Conservation (phyloP, 92 coral and sea anemone species). For the Meandrina meandrites region DNA sequence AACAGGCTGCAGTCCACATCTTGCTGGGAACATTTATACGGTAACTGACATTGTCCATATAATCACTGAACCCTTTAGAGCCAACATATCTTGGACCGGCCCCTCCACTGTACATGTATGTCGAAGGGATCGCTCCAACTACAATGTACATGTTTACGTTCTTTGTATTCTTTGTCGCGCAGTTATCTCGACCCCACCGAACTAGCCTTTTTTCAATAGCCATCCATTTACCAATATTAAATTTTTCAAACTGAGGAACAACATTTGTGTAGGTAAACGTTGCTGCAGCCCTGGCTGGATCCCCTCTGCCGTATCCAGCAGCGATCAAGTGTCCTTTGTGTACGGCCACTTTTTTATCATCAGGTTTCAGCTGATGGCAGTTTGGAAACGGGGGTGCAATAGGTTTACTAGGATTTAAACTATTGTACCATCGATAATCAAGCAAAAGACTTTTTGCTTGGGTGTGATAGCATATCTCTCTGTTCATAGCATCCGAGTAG, state of each 20-base stretch:
- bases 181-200: conserved; percentile 40
- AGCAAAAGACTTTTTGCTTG: background rate
- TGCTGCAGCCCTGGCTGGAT: background rate
- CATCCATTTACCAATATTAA: conserved; percentile 38
- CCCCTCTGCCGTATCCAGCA: conserved; percentile 32
- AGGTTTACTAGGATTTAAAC: background rate
- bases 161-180: background rate
- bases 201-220: background rate
- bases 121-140: conserved; percentile 58
- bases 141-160: conserved; percentile 39
- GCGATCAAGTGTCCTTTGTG: conserved; percentile 53
- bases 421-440: background rate
- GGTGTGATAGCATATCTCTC: background rate
- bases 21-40: conserved; percentile 22
- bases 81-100: conserved; percentile 42
- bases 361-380: background rate
- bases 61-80: conserved; percentile 39
- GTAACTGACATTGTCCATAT: background rate
- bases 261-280: conserved; percentile 56
- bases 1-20: conserved; percentile 48
- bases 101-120: conserved; percentile 1
- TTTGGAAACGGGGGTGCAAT: background rate
- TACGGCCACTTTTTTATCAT: background rate
- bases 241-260: conserved; percentile 53
- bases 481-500: background rate